Conservation (phyloP, 2,888 invertebrate species). For the Chaetoderma sp. region DNA sequence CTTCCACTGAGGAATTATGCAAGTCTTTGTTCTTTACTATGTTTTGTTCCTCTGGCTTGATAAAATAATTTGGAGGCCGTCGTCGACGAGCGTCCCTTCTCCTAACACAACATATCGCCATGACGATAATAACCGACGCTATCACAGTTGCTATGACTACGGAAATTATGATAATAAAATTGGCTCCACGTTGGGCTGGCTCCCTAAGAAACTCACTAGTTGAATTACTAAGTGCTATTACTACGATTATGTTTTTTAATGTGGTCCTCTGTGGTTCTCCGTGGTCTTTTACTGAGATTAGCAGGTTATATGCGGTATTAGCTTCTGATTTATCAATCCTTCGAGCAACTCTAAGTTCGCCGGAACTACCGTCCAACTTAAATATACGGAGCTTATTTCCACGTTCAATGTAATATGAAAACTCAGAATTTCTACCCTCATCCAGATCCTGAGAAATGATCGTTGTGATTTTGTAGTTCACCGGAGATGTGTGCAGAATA, state of each 20-base stretch:
- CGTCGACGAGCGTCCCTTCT: constrained; percentile 45
- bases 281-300: constrained; percentile 31
- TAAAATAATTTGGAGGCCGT: constrained; percentile 33
- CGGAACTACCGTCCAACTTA: constrained; percentile 58
- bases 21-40: constrained; percentile 5
- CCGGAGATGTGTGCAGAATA: constrained; percentile 38
- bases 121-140: constrained; percentile 41
- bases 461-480: constrained; percentile 47
- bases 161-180: constrained; percentile 44
- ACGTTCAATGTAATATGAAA: constrained; percentile 42
- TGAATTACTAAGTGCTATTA: neutral
- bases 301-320: constrained; percentile 41
- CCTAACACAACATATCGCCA: constrained; percentile 25
- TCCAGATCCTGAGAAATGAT: constrained; percentile 53
- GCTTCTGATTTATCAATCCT: constrained; percentile 31
- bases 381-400: constrained; percentile 67
- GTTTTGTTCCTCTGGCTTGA: neutral
- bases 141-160: constrained; percentile 45
- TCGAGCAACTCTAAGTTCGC: constrained; percentile 52
- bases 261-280: neutral
- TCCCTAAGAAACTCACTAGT: too few species aligned
- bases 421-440: constrained; percentile 51
- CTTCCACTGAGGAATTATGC: neutral
- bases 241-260: neutral
- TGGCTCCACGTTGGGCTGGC: too few species aligned